Conservation (phyloP, 2,888 invertebrate species). For the Euphydryas editha region DNA sequence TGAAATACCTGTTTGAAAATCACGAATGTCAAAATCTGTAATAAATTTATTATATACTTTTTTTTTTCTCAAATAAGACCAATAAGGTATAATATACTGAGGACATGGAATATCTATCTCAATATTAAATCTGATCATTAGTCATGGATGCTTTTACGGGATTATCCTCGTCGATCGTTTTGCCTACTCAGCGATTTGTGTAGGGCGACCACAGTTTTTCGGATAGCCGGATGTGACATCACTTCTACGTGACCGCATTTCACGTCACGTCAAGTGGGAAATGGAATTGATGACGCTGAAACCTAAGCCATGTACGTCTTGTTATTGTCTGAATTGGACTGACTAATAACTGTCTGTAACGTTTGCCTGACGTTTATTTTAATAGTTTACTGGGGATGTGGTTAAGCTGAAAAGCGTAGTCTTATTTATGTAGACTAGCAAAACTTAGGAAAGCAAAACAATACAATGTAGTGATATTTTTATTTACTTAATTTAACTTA, state of each 20-base stretch:
- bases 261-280: constrained; percentile 10
- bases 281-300: constrained; percentile 17
- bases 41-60: neutral
- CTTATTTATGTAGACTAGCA: too few species aligned
- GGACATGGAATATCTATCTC: constrained; percentile 42
- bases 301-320: constrained; percentile 14
- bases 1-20: too few species aligned
- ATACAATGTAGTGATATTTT: too few species aligned
- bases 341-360: constrained; percentile 8
- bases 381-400: neutral
- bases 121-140: constrained; percentile 62
- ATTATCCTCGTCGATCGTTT: constrained; percentile 52
- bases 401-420: neutral
- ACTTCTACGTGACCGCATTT: constrained; percentile 16
- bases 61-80: neutral
- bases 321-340: constrained; percentile 10
- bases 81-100: neutral
- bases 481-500: too few species aligned
- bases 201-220: constrained; percentile 41
- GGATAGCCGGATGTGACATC: constrained; percentile 12
- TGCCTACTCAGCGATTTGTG: constrained; percentile 49
- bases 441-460: too few species aligned
- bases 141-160: constrained; percentile 57
- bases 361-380: neutral
- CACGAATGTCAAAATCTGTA: too few species aligned